Evolutionary conservation across 2,797 vertebrate genomes (phyloP).

Genomic region (Lacerta bilineata): DNA sequence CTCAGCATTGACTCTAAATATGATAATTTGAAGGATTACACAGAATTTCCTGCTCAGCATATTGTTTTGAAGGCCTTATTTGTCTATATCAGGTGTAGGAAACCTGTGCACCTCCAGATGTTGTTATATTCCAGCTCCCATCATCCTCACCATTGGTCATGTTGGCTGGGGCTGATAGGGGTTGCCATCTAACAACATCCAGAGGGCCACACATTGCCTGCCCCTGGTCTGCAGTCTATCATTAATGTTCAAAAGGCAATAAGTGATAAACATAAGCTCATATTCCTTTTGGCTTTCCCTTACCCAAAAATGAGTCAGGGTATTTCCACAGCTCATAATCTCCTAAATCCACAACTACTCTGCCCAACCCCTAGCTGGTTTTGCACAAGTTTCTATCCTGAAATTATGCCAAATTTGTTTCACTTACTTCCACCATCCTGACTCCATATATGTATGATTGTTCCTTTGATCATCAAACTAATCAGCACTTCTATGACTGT

Average conservation of each 20-base stretch:
- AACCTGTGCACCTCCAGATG: no score
- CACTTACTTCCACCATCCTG: not conserved
- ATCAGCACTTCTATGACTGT: not conserved
- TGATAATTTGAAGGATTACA: not conserved
- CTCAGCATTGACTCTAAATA: constrained; percentile 8
- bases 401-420: not conserved
- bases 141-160: no score
- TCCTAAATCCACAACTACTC: constrained; percentile 1
- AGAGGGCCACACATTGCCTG: no score
- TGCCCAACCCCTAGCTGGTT: not conserved
- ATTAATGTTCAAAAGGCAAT: not conserved
- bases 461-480: not conserved
- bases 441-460: not conserved
- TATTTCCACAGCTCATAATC: not conserved
- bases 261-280: not conserved
- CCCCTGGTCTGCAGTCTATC: not conserved
- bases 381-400: not conserved
- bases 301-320: not conserved
- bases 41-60: not conserved
- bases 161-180: no score
- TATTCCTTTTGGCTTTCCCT: not conserved
- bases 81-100: not conserved
- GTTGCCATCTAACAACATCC: no score
- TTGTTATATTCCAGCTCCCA: no score
- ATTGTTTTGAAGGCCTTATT: not conserved